Evolutionary conservation across 2,888 invertebrate species (phyloP).

Genomic region (Eumerus sabulonum): DNA sequence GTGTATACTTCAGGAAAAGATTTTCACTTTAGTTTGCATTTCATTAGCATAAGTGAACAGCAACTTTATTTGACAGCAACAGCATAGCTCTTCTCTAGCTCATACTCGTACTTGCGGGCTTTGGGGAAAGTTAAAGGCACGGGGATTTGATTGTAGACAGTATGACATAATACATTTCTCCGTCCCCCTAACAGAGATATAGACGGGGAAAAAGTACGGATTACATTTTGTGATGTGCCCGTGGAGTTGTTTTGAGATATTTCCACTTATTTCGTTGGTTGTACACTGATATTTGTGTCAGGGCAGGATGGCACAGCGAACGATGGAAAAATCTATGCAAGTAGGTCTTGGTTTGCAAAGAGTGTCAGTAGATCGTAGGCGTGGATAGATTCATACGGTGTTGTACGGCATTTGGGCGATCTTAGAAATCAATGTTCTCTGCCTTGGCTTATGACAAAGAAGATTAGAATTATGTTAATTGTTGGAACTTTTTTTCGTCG

Average conservation of each 20-base stretch:
- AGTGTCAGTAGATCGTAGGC: too few species aligned
- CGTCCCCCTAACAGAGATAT: background rate
- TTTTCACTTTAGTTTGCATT: slow-evolving; percentile 52
- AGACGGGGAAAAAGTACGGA: too few species aligned
- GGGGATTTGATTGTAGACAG: slow-evolving; percentile 14
- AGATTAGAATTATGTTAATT: background rate
- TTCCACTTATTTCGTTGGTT: slow-evolving; percentile 2
- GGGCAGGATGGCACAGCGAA: background rate
- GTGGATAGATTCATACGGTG: too few species aligned
- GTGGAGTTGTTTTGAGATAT: too few species aligned
- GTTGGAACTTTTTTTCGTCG: background rate
- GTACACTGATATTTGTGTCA: slow-evolving; percentile 17
- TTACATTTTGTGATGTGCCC: too few species aligned
- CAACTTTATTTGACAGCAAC: slow-evolving; percentile 7
- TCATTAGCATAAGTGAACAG: slow-evolving; percentile 52
- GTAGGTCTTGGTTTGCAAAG: too few species aligned
- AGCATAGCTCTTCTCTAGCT: slow-evolving; percentile 6
- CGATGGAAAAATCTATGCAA: background rate
- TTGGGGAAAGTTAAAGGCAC: background rate
- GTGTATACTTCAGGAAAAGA: slow-evolving; percentile 31
- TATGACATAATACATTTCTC: slow-evolving; percentile 37
- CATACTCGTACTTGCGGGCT: background rate
- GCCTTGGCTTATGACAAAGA: too few species aligned
- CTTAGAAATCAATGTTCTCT: too few species aligned
- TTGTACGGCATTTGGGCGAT: too few species aligned